phyloP scores from a whole-genome alignment of 2,113 vertebrate species.

The Sciurus niger region DNA sequence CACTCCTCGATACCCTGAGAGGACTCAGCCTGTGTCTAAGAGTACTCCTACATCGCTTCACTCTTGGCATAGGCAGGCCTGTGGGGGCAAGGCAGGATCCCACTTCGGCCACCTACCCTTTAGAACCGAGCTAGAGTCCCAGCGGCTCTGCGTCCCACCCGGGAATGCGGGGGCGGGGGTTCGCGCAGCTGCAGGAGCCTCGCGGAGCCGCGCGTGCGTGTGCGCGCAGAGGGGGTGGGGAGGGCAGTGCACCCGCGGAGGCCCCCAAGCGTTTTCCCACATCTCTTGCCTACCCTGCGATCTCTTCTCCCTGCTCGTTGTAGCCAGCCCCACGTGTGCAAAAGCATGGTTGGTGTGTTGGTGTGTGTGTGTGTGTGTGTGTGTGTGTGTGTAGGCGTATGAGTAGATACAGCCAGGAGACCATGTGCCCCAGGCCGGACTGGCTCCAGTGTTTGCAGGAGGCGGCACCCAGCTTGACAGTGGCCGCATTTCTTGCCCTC shows the following conservation, averaged over 20 bases:
- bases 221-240: background rate
- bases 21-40: background rate
- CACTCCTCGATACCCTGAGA: background rate
- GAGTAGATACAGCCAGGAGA: background rate
- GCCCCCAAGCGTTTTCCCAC: background rate
- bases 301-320: background rate
- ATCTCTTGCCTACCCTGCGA: background rate
- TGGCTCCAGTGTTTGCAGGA: background rate
- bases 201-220: background rate
- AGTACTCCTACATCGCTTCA: background rate
- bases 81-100: background rate
- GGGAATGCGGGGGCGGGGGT: background rate
- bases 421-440: background rate
- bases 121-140: background rate
- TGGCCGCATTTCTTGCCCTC: background rate
- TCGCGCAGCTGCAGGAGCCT: slow-evolving; percentile 73
- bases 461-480: background rate
- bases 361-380: background rate
- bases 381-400: too few relatives aligned
- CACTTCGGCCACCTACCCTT: background rate
- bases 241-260: background rate
- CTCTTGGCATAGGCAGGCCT: background rate
- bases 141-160: background rate
- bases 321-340: slow-evolving; percentile 56
- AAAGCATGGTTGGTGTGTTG: background rate